These are phyloP conservation scores for Ormyrus thymus DNA, from an alignment of 2,888 invertebrate genomes.

Conservation along the genomic window DNA sequence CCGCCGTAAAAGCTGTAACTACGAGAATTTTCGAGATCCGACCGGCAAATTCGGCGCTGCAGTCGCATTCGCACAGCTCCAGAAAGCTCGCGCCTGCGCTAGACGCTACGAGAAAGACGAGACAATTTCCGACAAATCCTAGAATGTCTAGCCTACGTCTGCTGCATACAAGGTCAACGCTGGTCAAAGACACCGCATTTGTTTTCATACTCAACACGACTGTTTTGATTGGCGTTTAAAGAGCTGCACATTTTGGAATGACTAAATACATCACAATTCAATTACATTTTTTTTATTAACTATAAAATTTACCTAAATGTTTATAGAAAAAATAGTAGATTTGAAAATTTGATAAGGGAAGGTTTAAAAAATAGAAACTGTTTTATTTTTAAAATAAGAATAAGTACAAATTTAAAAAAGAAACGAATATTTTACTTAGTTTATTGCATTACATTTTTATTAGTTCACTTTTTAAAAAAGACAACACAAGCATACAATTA, in stretches of 20 bases:
- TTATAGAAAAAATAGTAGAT: neutral
- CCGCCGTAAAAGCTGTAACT: neutral
- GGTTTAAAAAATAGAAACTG: no score
- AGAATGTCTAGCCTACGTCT: constrained; percentile 20
- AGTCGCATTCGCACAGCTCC: constrained; percentile 1
- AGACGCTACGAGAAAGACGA: neutral
- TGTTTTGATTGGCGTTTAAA: no score
- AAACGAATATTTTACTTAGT: constrained; percentile 1
- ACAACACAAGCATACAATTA: neutral
- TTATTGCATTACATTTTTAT: neutral
- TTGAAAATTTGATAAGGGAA: no score
- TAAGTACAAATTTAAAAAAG: constrained; percentile 1
- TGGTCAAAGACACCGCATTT: neutral
- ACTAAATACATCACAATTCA: no score
- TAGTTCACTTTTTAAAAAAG: neutral
- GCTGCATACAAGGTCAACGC: neutral
- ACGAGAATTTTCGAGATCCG: constrained; percentile 23
- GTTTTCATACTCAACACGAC: neutral
- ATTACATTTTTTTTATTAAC: neutral
- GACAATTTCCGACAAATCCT: no score
- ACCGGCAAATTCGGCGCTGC: constrained; percentile 29
- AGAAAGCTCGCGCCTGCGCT: neutral
- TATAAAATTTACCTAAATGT: neutral
- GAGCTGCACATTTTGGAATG: no score
- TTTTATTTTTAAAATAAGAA: no score